Base-by-base conservation (phyloP, 2,888 invertebrate genomes). In the Notodonta dromedarius region DNA sequence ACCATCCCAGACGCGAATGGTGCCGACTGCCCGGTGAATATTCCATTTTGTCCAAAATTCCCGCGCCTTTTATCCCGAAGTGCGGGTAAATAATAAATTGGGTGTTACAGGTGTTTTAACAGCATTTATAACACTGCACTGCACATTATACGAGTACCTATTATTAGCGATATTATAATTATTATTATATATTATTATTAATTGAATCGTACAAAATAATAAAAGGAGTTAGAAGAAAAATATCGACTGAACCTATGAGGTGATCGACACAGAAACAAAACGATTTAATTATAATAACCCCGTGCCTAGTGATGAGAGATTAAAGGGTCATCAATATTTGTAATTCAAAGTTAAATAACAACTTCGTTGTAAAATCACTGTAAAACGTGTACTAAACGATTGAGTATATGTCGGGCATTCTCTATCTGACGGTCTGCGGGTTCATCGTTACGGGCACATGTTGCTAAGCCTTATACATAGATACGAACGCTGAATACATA, bases 21-120 rank as follows among this genome's bases (percentile, higher is more conserved):
- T 32, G 32, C 13, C 16, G 50, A 16, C 16, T 50, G 7, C 14
- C 7, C 16, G 50, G 16, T 16, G 16, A 50, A 50, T 50, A 16
- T 16, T 14, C 50, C 50, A 50, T 16, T 50, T 50, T 50, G 50
- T 50, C 8, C 50, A 8, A 46, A 46, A n/a, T 46, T 6, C 46
- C 46, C 12, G 11, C n/a, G 42, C 35, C 12, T 8, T 13, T 56
- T 56, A 24, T n/a, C 24, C 12, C 0, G 14, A 5, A 66, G 59
- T 60, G 60, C 57, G 40, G 16, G 32, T 57, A 60, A 59, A 69
- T 69, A 62, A 55, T 56, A 32, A 62, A 56, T 60, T 54, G 54
- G 55, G 51, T 48, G 50, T 35, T 57, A 59, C 55, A 46, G 13
- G 46, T 46, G 46, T 44, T 44, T 44, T 12, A 12, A 12, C 12